Evolutionary conservation across 2,113 vertebrate genomes (phyloP).

Genomic region (Esox niger): DNA sequence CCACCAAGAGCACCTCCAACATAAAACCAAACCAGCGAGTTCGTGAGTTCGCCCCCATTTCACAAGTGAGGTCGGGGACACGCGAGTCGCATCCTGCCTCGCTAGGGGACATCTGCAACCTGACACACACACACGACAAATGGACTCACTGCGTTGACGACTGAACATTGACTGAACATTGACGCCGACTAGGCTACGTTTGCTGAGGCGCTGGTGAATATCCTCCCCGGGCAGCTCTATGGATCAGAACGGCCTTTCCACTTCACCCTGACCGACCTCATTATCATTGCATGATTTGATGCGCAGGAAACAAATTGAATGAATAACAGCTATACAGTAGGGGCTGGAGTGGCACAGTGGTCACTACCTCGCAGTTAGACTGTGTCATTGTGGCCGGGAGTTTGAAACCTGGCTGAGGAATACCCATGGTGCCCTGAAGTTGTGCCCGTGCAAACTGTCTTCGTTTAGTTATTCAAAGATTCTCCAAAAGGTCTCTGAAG

Average conservation of each 20-base stretch:
- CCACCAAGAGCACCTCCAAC: neutral
- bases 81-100: neutral
- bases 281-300: neutral
- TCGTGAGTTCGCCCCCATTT: neutral
- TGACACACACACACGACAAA: neutral
- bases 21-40: too few species aligned
- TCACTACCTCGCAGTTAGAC: too few species aligned
- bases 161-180: neutral
- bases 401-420: too few species aligned
- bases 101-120: neutral
- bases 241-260: neutral
- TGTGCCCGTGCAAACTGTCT: too few species aligned
- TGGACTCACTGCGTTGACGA: neutral
- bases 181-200: neutral
- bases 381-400: too few species aligned
- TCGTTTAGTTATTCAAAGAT: too few species aligned
- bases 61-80: neutral
- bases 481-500: too few species aligned
- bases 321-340: too few species aligned
- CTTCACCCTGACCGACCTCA: neutral
- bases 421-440: too few species aligned
- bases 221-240: neutral
- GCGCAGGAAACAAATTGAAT: too few species aligned
- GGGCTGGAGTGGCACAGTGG: too few species aligned
- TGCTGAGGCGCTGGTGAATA: conserved; percentile 10